Evolutionary conservation across 2,888 invertebrate species (phyloP).

Genomic region (Lasioglossum villosulum): DNA sequence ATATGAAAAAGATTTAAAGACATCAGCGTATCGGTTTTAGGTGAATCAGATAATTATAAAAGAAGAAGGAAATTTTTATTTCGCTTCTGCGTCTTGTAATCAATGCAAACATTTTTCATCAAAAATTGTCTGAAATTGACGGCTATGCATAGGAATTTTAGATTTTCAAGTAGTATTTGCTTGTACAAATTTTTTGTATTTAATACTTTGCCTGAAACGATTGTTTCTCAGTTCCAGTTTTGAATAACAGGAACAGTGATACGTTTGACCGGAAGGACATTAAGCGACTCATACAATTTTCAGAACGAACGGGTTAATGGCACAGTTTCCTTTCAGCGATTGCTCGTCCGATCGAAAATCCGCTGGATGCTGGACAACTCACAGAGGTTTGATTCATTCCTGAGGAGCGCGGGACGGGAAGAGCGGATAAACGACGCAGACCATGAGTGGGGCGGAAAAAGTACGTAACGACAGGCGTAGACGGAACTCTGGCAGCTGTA

Average conservation of each 20-base stretch:
- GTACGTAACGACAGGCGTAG: conserved; percentile 50
- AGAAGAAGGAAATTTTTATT: too few species aligned
- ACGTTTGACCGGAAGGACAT: neutral
- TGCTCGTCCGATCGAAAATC: conserved; percentile 73
- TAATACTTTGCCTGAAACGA: neutral
- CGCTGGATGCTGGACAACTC: conserved; percentile 54
- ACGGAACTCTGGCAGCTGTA: conserved; percentile 60
- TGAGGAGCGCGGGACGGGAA: conserved; percentile 32
- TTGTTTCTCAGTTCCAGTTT: neutral
- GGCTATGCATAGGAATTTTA: too few species aligned
- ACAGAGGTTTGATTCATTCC: conserved; percentile 79
- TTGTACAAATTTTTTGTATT: neutral
- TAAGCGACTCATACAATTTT: neutral
- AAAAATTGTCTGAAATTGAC: too few species aligned
- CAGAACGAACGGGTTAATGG: conserved; percentile 32
- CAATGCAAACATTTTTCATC: too few species aligned
- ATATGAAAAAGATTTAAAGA: too few species aligned
- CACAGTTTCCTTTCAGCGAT: conserved; percentile 43
- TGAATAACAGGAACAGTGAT: neutral
- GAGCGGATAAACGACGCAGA: conserved; percentile 35
- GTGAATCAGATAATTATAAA: too few species aligned
- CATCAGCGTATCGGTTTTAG: too few species aligned
- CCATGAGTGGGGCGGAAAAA: conserved; percentile 59
- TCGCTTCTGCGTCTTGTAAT: too few species aligned
- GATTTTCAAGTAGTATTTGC: too few species aligned